These are phyloP conservation scores for Erythrocercus mccallii DNA, from an alignment of 2,113 vertebrate genomes.

Conservation along the genomic window DNA sequence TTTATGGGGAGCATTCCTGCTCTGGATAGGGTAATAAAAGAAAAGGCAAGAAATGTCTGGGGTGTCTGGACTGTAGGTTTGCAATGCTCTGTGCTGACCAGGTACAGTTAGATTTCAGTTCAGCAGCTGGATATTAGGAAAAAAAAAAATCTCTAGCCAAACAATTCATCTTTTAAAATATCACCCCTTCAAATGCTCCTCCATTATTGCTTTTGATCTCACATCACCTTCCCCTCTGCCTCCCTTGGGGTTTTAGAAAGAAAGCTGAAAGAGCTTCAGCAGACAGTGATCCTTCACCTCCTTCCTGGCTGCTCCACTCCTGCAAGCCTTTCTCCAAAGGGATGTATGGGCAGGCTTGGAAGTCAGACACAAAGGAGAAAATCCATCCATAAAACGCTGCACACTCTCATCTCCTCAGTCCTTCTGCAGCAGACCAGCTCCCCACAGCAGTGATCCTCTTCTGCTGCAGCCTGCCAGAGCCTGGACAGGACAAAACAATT, in stretches of 20 bases:
- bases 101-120: not conserved
- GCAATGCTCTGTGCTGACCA: not conserved
- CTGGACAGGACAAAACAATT: not conserved
- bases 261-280: not conserved
- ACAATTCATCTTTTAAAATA: not conserved
- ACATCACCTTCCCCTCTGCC: not conserved
- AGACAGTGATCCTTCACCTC: slow-evolving; percentile 24
- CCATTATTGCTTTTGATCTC: slow-evolving; percentile 22
- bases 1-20: not conserved
- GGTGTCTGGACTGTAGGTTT: not conserved
- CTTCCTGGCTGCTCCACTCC: not conserved
- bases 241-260: not conserved
- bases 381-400: not conserved
- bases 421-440: not conserved
- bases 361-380: slow-evolving; percentile 8
- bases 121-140: not conserved
- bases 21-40: not conserved
- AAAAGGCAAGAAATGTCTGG: not conserved
- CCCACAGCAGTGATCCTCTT: not conserved
- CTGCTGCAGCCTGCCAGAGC: not conserved
- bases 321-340: not conserved
- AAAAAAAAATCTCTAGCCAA: not conserved
- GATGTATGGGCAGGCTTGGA: not conserved
- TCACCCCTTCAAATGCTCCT: not conserved
- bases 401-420: not conserved